These are phyloP conservation scores for Trichechus manatus DNA, from an alignment of 2,113 vertebrate species.

Conservation along the genomic window DNA sequence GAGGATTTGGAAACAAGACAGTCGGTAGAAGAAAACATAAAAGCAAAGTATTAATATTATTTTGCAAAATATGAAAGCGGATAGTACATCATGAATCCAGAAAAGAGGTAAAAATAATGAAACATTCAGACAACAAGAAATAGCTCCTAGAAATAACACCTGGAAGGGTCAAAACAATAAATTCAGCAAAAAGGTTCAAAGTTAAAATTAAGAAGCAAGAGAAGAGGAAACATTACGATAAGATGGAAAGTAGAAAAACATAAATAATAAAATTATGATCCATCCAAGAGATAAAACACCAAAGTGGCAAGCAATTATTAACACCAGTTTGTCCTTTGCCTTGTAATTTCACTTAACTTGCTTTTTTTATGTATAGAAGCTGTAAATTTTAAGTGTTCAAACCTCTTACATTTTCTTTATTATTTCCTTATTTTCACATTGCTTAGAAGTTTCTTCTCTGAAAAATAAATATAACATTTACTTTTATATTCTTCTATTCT, in stretches of 20 bases:
- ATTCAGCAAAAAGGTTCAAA: background rate
- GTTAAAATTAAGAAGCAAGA: conserved; percentile 21
- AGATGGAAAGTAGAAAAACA: background rate
- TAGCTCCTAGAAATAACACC: background rate
- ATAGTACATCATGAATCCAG: background rate
- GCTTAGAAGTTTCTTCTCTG: background rate
- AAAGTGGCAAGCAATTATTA: background rate
- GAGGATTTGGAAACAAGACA: background rate
- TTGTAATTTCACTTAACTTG: background rate
- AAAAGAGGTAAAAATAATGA: background rate
- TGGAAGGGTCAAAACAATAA: background rate
- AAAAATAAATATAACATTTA: background rate
- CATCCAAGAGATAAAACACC: background rate
- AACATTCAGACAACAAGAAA: background rate
- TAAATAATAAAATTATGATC: background rate
- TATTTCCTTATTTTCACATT: conserved; percentile 1
- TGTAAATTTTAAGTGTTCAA: background rate
- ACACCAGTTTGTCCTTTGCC: background rate
- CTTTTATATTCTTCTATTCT: background rate
- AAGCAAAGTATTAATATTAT: conserved; percentile 3
- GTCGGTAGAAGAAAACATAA: background rate
- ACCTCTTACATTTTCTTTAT: background rate
- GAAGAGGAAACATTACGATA: background rate
- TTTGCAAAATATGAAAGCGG: conserved; percentile 28
- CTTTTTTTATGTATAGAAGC: background rate